Evolutionary conservation across 2,797 vertebrate species (phyloP), one percentile per base, ranked within the genome.

Genomic region (Neosalanx taihuensis): DNA sequence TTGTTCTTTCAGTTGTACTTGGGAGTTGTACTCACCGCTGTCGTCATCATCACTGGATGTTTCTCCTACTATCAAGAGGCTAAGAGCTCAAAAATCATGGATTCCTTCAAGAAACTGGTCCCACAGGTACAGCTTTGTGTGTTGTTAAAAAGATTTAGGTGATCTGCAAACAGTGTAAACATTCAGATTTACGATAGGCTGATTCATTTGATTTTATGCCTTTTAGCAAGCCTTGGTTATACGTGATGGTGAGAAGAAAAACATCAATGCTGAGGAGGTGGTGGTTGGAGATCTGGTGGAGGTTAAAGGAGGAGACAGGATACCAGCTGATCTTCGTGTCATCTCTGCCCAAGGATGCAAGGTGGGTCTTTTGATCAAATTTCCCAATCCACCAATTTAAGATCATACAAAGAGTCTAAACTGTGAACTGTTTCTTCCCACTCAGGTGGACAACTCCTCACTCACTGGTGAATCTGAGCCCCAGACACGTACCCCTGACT

Each of bases 401-500:
- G 33, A 26, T 49, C 18, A 64, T 37, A n/a, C 17, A 35, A 5
- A 20, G 6, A 20, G 6, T 10, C 5, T 33, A 3, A 20, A 51
- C 29, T 7, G 53, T 5, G 37, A 6, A 37, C 9, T 12, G 9
- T 23, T 6, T 15, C 56, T 6, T 17, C 13, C 4, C 65, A n/a
- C 70, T 67, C 76, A 98, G 97, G 97, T 99, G 89, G 97, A 99
- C 76, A 99, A 99, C 88, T 98, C 97, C 5, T 98, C 97, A 0
- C 94, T 98, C 71, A 99, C 97, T 0, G 97, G 97, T 4, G 97
- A 99, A 88, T 99, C 97, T 0, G 97, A 99, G 70, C 97, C 97
- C 17, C 97, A 99, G 79, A 96, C 95, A 20, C 93, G 97, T 60
- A 94, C 96, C 75, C 96, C 96, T 0, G 97, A 98, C 78, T 97